Conservation (phyloP, 2,888 invertebrate species). For the Rotaria macrura region DNA sequence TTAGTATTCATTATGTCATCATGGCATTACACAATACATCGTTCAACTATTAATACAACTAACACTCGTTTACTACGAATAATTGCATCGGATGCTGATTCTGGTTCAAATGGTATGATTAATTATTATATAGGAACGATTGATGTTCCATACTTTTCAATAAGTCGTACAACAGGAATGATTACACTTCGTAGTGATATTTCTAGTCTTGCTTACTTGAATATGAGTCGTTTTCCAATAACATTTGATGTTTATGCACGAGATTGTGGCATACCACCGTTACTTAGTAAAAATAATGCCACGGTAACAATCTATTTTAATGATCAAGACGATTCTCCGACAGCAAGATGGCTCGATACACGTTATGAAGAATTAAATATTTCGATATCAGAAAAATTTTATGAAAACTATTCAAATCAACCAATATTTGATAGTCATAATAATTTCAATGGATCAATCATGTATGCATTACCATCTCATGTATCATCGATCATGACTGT, state of each 20-base stretch:
- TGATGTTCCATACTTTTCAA: neutral
- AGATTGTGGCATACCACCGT: neutral
- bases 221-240: neutral
- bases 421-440: neutral
- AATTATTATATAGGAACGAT: neutral
- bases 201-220: neutral
- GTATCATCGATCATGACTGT: neutral
- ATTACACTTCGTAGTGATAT: neutral
- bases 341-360: neutral
- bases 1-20: neutral
- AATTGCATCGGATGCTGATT: conserved; percentile 3
- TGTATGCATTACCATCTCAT: neutral
- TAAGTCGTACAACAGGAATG: neutral
- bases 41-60: too few species aligned
- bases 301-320: neutral
- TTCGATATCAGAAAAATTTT: neutral
- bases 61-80: neutral
- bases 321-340: neutral
- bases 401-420: neutral
- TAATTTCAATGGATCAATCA: neutral
- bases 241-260: neutral
- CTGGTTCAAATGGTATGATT: neutral
- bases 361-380: neutral
- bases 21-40: neutral
- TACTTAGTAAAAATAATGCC: neutral